phyloP scores from a whole-genome alignment of 2,113 vertebrate genomes.

The Amblyopsis rosae region DNA sequence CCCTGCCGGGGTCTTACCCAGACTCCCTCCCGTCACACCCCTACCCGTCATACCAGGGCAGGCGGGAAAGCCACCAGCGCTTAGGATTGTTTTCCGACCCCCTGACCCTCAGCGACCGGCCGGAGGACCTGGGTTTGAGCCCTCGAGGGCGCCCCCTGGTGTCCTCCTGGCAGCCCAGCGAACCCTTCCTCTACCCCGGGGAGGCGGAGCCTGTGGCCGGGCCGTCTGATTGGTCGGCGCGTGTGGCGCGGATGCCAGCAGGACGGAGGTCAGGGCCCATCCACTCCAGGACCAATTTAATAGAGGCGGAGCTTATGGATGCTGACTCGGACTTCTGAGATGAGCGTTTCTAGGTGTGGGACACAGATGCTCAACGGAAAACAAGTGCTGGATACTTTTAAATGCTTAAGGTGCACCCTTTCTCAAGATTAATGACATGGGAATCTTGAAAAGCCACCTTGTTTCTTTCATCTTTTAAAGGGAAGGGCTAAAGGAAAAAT shows the following conservation, averaged over 20 bases:
- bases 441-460: slow-evolving; percentile 16
- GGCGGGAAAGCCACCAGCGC: slow-evolving; percentile 54
- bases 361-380: slow-evolving; percentile 41
- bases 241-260: slow-evolving; percentile 68
- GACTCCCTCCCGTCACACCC: slow-evolving; percentile 58
- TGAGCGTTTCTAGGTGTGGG: not conserved
- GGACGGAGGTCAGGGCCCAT: slow-evolving; percentile 78
- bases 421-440: slow-evolving; percentile 2
- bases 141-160: slow-evolving; percentile 19
- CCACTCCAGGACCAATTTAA: slow-evolving; percentile 91
- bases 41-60: slow-evolving; percentile 39
- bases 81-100: slow-evolving; percentile 70
- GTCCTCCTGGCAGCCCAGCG: slow-evolving; percentile 57
- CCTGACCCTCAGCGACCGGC: slow-evolving; percentile 68
- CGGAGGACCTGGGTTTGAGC: slow-evolving; percentile 56
- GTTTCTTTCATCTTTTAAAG: slow-evolving; percentile 16
- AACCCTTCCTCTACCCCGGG: slow-evolving; percentile 33
- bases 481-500: slow-evolving; percentile 41
- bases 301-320: slow-evolving; percentile 91
- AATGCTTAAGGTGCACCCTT: slow-evolving; percentile 36
- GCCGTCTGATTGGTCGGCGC: slow-evolving; percentile 52
- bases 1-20: slow-evolving; percentile 70
- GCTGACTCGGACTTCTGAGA: slow-evolving; percentile 88
- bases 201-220: slow-evolving; percentile 22
- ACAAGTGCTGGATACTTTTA: slow-evolving; percentile 78